Evolutionary conservation across 2,888 invertebrate species (phyloP).

Genomic region (Prosapia bicincta): DNA sequence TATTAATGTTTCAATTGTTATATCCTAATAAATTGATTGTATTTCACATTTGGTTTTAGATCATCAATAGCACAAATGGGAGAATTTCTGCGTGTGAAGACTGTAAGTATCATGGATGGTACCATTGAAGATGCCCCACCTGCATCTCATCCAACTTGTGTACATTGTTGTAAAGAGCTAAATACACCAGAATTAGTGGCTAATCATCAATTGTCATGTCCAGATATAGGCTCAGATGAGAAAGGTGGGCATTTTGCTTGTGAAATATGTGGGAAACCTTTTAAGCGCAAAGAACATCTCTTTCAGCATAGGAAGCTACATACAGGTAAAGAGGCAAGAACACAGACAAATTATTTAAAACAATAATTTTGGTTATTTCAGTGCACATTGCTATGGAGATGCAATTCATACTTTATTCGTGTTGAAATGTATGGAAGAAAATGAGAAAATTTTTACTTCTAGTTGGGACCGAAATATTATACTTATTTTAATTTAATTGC

Average conservation of each 20-base stretch:
- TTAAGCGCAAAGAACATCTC: slow-evolving; percentile 65
- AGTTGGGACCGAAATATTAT: too few species aligned
- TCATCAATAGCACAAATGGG: slow-evolving; percentile 40
- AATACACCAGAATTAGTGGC: slow-evolving; percentile 26
- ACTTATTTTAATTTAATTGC: too few species aligned
- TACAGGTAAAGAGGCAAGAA: slow-evolving; percentile 53
- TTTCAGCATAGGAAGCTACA: slow-evolving; percentile 65
- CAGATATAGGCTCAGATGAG: neutral
- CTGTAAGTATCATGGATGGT: slow-evolving; percentile 32
- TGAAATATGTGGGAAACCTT: slow-evolving; percentile 59
- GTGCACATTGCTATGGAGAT: too few species aligned
- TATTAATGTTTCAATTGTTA: too few species aligned
- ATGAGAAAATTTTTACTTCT: too few species aligned
- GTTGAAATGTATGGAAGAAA: too few species aligned
- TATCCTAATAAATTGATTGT: too few species aligned
- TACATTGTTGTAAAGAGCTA: slow-evolving; percentile 32
- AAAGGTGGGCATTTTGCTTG: slow-evolving; percentile 47
- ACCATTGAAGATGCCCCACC: slow-evolving; percentile 4
- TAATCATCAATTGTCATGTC: slow-evolving; percentile 26
- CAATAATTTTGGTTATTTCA: too few species aligned
- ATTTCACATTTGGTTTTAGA: slow-evolving; percentile 30
- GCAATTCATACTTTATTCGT: too few species aligned
- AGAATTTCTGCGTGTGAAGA: slow-evolving; percentile 42
- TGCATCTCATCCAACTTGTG: slow-evolving; percentile 9
- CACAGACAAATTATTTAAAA: too few species aligned